Conservation (phyloP, 2,797 vertebrate genomes). For the Novumbra hubbsi region DNA sequence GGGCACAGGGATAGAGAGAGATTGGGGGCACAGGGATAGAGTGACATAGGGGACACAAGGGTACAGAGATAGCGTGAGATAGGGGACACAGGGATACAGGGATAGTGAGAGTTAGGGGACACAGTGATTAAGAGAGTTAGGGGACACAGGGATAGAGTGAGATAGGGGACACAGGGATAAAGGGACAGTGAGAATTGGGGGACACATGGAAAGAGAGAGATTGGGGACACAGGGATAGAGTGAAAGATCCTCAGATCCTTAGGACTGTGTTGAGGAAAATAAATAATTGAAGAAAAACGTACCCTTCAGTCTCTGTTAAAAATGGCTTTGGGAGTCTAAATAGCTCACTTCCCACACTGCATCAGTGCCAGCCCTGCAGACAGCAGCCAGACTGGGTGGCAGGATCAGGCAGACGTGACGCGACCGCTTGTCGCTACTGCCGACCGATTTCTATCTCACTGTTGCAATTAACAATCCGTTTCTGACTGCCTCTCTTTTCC, state of each 20-base stretch:
- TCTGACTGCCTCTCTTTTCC: conserved; percentile 67
- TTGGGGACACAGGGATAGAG: conserved; percentile 1
- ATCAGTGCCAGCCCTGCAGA: conserved; percentile 5
- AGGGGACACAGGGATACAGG: no score
- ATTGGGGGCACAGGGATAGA: no score
- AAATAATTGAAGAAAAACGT: conserved; percentile 23
- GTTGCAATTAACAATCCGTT: conserved; percentile 79
- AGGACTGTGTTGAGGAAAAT: conserved; percentile 17
- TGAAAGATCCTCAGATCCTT: conserved; percentile 56
- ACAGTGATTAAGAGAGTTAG: no score
- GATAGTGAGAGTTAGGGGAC: conserved; percentile 19
- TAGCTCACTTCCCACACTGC: conserved; percentile 66
- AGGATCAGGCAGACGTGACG: conserved; percentile 71
- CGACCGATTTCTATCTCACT: conserved; percentile 81
- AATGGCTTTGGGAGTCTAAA: conserved; percentile 74
- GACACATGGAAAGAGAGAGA: no score
- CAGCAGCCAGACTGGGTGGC: conserved; percentile 79
- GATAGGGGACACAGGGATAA: no score
- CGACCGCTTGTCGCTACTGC: conserved; percentile 78
- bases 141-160: no score
- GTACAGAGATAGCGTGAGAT: no score
- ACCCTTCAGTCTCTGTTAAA: conserved; percentile 58
- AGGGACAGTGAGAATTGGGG: no score
- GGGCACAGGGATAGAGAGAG: no score
- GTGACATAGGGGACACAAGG: no score